These are phyloP conservation scores for Marmota flaviventris DNA, from an alignment of 2,113 vertebrate genomes.

Conservation along the genomic window DNA sequence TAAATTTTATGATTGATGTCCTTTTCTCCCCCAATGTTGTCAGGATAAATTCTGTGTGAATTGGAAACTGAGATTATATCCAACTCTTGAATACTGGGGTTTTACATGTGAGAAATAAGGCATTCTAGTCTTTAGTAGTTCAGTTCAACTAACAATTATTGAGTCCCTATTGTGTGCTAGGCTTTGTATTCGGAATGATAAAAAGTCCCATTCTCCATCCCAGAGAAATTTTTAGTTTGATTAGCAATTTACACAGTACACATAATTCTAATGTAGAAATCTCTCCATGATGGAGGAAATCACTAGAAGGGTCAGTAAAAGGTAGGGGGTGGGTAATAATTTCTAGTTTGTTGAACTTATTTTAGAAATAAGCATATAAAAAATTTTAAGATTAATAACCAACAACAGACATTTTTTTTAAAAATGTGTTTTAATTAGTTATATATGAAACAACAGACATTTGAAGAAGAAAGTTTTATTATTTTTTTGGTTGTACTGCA, in stretches of 20 bases:
- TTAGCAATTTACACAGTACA: not conserved
- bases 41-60: not conserved
- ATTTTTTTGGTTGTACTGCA: too few relatives aligned
- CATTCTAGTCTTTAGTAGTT: not conserved
- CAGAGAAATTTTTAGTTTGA: not conserved
- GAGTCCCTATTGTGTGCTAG: not conserved
- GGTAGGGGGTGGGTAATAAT: not conserved
- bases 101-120: not conserved
- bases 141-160: not conserved
- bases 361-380: constrained; percentile 41
- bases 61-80: constrained; percentile 12
- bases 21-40: not conserved
- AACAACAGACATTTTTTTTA: not conserved
- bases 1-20: not conserved
- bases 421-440: too few relatives aligned
- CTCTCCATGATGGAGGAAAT: not conserved
- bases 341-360: not conserved
- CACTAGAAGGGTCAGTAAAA: not conserved
- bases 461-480: not conserved
- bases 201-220: not conserved
- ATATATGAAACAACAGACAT: not conserved
- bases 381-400: not conserved
- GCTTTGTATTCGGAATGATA: not conserved
- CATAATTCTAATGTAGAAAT: constrained; percentile 4
- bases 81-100: not conserved